Percentiles rank a stretch among this genome's conserved stretches.
Conservation (phyloP, 2,113 vertebrate genomes). For the Pelusios castaneus region DNA sequence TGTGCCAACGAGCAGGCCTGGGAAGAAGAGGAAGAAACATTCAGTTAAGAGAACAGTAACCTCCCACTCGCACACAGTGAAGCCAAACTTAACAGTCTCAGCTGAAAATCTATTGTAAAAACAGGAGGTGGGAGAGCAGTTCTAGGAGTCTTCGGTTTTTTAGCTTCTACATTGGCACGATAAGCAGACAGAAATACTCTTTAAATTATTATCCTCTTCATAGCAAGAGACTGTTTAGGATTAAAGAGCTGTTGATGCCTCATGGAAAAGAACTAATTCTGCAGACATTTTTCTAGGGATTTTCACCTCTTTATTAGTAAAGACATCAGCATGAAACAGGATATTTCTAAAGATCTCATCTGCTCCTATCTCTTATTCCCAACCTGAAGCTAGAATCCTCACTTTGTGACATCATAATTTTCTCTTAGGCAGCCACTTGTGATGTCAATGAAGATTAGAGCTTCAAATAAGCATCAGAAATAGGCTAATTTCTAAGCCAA, state of each 20-base stretch:
- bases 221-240: constrained; percentile 62
- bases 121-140: constrained; percentile 57
- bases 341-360: constrained; percentile 59
- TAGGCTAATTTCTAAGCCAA: constrained; percentile 57
- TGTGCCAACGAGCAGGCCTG: constrained; percentile 98
- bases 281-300: constrained; percentile 54
- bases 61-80: not conserved
- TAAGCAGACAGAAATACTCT: constrained; percentile 70
- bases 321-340: constrained; percentile 57
- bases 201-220: constrained; percentile 68
- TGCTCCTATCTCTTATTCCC: constrained; percentile 52
- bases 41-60: not conserved
- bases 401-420: constrained; percentile 56
- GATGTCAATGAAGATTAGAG: constrained; percentile 70
- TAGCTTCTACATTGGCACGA: constrained; percentile 64
- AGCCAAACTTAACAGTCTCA: constrained; percentile 12
- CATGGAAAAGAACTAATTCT: constrained; percentile 66
- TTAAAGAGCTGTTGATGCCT: constrained; percentile 67
- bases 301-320: constrained; percentile 64
- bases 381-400: constrained; percentile 36
- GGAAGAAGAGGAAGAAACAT: accelerated
- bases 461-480: constrained; percentile 61
- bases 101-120: constrained; percentile 63
- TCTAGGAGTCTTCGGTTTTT: constrained; percentile 51
- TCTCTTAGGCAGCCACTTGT: constrained; percentile 64